Base-by-base conservation (phyloP, 2,888 invertebrate genomes). In the Pinctada fucata region DNA sequence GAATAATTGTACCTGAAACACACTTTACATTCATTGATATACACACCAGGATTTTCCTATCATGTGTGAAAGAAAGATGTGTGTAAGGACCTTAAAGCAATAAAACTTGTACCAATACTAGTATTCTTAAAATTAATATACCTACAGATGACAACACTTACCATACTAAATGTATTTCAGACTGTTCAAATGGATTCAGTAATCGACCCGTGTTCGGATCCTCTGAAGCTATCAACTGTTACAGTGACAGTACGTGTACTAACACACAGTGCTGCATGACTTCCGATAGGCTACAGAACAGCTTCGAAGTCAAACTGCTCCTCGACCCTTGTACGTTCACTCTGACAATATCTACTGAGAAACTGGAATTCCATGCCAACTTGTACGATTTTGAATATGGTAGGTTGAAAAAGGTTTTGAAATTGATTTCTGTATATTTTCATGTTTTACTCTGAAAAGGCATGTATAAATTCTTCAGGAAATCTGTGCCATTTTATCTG, bases 321-420 rank as follows among this genome's bases (percentile, higher is more conserved):
- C 70, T 86, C 1, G 85, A 86, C 76, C 78, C 82, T 2, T 84
- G 83, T 67, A 78, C 78, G 6, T 80, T 84, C 70, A 66, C 75
- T 2, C 52, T 85, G 68, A 79, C 76, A 10, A 48, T 85, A 16
- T 76, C 77, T 3, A 74, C 85, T 16, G 86, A 83, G 52, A 83
- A 84, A 49, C 71, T 84, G 49, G 63, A 78, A 13, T 82, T 79
- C 48, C 75, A 77, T 45, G 72, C 79, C 10, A 76, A 81, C 6
- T 65, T 86, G n/a, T 78, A 85, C 49, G 73, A 80, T 66, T 85
- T 82, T 67, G 68, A 79, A 31, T 84, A 82, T 81, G 77, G 80
- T 80, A 71, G 16, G 80, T 77, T 58, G 45, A 51, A 2, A 16
- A 10, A 45, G 67, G 2, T 4, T 4, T 67, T 10, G 2, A 10